These are phyloP conservation scores for Saccostrea cuccullata DNA, from an alignment of 1,140 invertebrate genomes.

Conservation along the genomic window DNA sequence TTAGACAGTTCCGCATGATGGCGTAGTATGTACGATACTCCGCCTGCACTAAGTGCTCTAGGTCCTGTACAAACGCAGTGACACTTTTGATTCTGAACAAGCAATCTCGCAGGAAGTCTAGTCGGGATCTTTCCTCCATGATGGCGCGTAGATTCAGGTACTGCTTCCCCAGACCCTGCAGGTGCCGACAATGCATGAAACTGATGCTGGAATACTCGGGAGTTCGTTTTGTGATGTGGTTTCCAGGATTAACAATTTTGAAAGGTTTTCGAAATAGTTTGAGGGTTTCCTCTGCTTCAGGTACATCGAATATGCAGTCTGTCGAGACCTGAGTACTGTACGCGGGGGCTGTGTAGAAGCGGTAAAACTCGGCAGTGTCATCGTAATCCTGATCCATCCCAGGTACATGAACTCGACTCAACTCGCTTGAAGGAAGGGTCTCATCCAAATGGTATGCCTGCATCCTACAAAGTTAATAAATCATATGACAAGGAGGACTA, in stretches of 20 bases:
- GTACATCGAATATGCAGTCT: slow-evolving; percentile 66
- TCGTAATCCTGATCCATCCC: slow-evolving; percentile 34
- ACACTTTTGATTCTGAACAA: slow-evolving; percentile 67
- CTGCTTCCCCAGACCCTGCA: slow-evolving; percentile 65
- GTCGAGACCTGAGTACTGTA: slow-evolving; percentile 41
- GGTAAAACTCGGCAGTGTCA: slow-evolving; percentile 41
- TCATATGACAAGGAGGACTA: too few relatives aligned
- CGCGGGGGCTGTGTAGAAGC: slow-evolving; percentile 24
- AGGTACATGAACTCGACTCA: slow-evolving; percentile 46
- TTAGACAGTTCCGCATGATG: slow-evolving; percentile 69
- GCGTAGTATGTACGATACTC: slow-evolving; percentile 72
- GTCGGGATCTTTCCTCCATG: slow-evolving; percentile 69
- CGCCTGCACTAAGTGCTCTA: slow-evolving; percentile 69
- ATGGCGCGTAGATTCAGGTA: slow-evolving; percentile 69
- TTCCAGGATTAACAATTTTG: slow-evolving; percentile 71
- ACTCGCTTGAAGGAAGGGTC: neutral
- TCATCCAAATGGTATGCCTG: slow-evolving; percentile 20
- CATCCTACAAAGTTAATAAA: slow-evolving; percentile 6
- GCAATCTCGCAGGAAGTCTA: slow-evolving; percentile 74
- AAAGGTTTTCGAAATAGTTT: slow-evolving; percentile 68
- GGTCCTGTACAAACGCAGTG: slow-evolving; percentile 70
- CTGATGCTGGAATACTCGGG: slow-evolving; percentile 70
- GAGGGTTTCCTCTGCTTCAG: slow-evolving; percentile 68
- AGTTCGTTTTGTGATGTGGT: slow-evolving; percentile 68
- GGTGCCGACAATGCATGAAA: slow-evolving; percentile 73